Percentiles rank a stretch among this genome's conserved stretches.
Conservation (phyloP, 2,797 vertebrate genomes). For the Eurystomus glaucurus region DNA sequence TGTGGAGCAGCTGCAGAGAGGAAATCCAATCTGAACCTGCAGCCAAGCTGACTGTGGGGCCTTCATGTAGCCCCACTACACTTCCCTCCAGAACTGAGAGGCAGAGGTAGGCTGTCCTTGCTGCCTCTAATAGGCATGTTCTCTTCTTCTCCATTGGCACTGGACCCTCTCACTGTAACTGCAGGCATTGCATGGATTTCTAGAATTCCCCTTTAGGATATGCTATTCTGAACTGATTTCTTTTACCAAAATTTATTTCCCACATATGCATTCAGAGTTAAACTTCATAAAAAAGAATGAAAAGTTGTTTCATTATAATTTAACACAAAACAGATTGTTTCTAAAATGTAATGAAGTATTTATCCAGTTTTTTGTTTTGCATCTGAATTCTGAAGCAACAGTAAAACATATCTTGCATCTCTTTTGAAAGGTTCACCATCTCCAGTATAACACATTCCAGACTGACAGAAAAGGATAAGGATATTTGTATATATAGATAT, state of each 20-base stretch:
- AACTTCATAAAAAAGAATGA: conserved; percentile 37
- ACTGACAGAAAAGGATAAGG: conserved; percentile 18
- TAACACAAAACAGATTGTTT: conserved; percentile 66
- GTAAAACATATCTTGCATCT: conserved; percentile 63
- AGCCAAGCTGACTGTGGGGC: conserved; percentile 37
- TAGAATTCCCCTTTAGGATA: not conserved
- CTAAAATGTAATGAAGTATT: conserved; percentile 64
- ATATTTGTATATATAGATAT: conserved; percentile 65
- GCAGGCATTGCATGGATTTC: accelerated
- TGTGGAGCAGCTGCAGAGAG: conserved; percentile 42
- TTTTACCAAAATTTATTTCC: not conserved
- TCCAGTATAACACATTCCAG: conserved; percentile 54
- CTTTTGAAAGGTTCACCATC: conserved; percentile 61
- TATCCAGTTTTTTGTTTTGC: conserved; percentile 58
- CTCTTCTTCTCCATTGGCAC: accelerated
- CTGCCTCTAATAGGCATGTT: accelerated
- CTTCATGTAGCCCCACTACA: not conserved
- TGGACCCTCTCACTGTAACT: not conserved
- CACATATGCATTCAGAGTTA: not conserved
- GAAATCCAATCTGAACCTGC: conserved; percentile 40
- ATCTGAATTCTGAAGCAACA: conserved; percentile 49
- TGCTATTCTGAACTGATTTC: not conserved
- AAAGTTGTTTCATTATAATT: conserved; percentile 50
- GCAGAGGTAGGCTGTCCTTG: not conserved
- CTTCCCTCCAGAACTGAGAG: not conserved